Evolutionary conservation across 2,797 vertebrate species (phyloP).

Genomic region (Heteromormyrus szaboi): DNA sequence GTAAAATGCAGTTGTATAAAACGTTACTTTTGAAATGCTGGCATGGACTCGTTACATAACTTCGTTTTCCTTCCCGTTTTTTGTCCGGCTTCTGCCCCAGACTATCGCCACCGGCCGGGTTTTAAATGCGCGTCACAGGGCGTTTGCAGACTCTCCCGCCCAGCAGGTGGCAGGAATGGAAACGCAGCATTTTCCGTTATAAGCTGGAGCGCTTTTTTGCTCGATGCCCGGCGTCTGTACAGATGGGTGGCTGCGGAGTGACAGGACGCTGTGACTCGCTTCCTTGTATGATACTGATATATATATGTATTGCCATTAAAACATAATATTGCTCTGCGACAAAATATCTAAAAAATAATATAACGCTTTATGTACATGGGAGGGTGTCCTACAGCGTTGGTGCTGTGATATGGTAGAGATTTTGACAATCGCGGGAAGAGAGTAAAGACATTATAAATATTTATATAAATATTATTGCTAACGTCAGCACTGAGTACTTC

Average conservation of each 20-base stretch:
- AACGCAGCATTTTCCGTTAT: neutral
- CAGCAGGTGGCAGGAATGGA: slow-evolving; percentile 10
- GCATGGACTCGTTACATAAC: neutral
- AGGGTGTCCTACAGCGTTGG: neutral
- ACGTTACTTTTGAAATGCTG: no score
- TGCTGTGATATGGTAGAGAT: neutral
- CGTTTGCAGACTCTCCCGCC: neutral
- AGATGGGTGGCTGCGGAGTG: neutral
- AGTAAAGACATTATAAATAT: neutral
- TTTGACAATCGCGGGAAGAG: neutral
- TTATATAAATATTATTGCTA: neutral
- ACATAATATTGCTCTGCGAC: neutral
- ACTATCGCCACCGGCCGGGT: neutral
- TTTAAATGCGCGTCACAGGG: neutral
- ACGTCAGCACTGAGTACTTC: neutral
- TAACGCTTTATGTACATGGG: neutral
- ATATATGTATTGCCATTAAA: neutral
- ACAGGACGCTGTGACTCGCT: neutral
- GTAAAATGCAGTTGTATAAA: neutral
- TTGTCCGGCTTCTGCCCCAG: neutral
- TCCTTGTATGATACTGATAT: neutral
- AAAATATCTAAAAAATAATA: neutral
- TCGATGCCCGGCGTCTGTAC: neutral
- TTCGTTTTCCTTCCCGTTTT: neutral
- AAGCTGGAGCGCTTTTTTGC: neutral